Percentiles rank a stretch among this genome's conserved stretches.
Evolutionary conservation across 1,140 invertebrate species (phyloP).

Genomic region (Heterodera carotae): DNA sequence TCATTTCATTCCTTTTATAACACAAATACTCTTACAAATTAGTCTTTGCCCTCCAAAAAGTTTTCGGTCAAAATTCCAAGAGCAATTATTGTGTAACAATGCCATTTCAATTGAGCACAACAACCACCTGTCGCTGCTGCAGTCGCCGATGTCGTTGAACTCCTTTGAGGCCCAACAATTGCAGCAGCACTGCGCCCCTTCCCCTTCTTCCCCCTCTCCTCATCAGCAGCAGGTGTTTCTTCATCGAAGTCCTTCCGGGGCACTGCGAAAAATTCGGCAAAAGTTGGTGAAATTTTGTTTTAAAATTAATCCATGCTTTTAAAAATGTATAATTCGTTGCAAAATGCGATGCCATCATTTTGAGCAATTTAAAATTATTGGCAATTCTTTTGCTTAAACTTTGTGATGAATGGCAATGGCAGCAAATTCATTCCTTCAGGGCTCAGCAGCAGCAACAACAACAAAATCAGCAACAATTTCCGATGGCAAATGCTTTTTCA

Average conservation of each 20-base stretch:
- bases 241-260: slow-evolving; percentile 30
- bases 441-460: slow-evolving; percentile 26
- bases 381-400: too few species aligned
- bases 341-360: too few species aligned
- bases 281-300: slow-evolving; percentile 5
- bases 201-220: background rate
- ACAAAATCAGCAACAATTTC: slow-evolving; percentile 18
- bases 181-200: background rate
- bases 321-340: too few species aligned
- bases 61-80: too few species aligned
- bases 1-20: slow-evolving; percentile 11
- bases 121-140: too few species aligned
- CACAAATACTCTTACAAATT: too few species aligned
- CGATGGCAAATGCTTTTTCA: background rate
- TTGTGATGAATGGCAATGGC: background rate
- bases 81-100: too few species aligned
- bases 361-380: too few species aligned
- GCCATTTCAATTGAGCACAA: background rate
- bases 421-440: background rate
- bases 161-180: background rate
- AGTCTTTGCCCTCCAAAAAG: background rate
- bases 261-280: slow-evolving; percentile 32
- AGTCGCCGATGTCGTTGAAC: background rate
- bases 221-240: background rate
- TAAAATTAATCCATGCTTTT: too few species aligned